Percentiles rank a stretch among this genome's conserved stretches.
Evolutionary conservation across 2,113 vertebrate genomes (phyloP).

Genomic region (Psittacula cyanocephala): DNA sequence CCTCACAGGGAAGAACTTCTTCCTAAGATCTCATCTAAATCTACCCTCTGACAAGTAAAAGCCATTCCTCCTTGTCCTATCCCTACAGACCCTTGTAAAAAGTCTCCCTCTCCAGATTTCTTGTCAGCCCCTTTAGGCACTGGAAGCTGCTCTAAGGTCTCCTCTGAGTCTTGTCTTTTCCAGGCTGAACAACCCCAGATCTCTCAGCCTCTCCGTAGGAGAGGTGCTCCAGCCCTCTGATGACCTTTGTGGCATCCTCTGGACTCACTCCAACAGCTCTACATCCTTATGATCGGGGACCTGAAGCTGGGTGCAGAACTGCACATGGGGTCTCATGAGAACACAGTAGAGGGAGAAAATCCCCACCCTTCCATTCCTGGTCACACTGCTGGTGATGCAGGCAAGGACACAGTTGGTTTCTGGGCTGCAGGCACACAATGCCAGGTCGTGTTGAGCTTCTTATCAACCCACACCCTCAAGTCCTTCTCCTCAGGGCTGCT

Average conservation of each 20-base stretch:
- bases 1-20: not conserved
- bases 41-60: not conserved
- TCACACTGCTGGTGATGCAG: not conserved
- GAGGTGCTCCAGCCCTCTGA: not conserved
- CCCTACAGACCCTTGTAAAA: not conserved
- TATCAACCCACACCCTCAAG: not conserved
- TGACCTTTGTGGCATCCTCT: not conserved
- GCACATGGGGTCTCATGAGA: not conserved
- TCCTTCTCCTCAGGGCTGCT: not conserved
- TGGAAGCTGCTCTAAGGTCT: not conserved
- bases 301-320: not conserved
- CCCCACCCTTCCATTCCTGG: not conserved
- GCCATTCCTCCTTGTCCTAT: not conserved
- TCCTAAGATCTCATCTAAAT: not conserved
- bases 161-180: not conserved
- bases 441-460: not conserved
- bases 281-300: not conserved
- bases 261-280: not conserved
- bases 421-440: not conserved
- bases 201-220: not conserved
- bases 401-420: not conserved
- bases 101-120: not conserved
- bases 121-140: not conserved
- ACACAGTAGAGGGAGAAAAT: not conserved
- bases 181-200: not conserved